Base-by-base conservation (phyloP, 2,797 vertebrate species). In the Poeciliopsis turneri region DNA sequence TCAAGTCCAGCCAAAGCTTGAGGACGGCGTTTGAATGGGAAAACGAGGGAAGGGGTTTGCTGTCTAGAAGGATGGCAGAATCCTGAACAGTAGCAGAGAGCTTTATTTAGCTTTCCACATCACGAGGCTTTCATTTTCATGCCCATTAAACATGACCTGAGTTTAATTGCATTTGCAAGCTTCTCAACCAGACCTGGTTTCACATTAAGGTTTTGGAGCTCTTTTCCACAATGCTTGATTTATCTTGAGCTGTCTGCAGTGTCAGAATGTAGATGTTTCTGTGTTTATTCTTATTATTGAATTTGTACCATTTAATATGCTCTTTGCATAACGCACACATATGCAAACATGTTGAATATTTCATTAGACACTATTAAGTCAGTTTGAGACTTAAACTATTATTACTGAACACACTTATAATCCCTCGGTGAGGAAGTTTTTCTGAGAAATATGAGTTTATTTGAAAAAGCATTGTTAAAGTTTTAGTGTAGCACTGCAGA, bases 91-190 rank as follows among this genome's bases (percentile, higher is more conserved):
- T 77, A 90, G 78, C 82, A 77, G 79, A 80, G 72, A 80, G 76
- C 18, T 74, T 82, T 87, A 87, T 85, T 77, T 74, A 75, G 80
- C 81, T 92, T 87, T 90, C 87, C 86, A 91, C 90, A 88, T 87
- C 86, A 87, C 82, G 74, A 80, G 81, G 75, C 89, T 92, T 92
- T 90, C 85, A 91, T 93, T 92, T 91, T 82, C 84, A 80, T 89
- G 85, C 86, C 90, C 89, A 92, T 89, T 92, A 91, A 93, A 93
- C 88, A 90, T 88, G 89, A 91, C 86, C 87, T 75, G 72, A 89
- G 85, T 93, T 84, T 94, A 92, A 93, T 93, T 91, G 85, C 89
- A 86, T 93, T 90, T 87, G 70, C 88, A 86, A 84, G 77, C 81
- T 87, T 82, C 57, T 88, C 82, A n/a, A 84, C 87, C 79, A 92